A percentile compares a stretch with the other conserved stretches of the same genome.
phyloP scores from a whole-genome alignment of 2,113 vertebrate genomes.

The Forbesichthys agassizii region DNA sequence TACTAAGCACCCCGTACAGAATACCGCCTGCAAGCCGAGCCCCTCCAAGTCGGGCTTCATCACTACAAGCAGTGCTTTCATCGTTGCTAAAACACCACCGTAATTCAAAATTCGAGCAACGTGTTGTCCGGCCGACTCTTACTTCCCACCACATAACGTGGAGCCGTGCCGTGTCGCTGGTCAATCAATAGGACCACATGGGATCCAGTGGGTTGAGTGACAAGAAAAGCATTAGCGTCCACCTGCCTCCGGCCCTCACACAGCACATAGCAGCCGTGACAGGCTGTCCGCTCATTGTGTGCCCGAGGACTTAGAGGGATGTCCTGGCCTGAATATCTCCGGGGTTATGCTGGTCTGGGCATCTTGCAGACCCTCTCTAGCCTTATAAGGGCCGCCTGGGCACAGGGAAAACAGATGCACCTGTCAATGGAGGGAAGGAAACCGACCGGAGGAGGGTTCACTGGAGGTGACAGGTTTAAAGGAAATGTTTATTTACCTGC shows the following conservation, averaged over 20 bases:
- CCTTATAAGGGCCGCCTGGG: constrained; percentile 67
- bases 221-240: constrained; percentile 59
- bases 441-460: constrained; percentile 47
- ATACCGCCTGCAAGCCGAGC: constrained; percentile 16
- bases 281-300: constrained; percentile 67
- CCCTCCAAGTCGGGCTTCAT: background rate
- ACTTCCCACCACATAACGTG: background rate
- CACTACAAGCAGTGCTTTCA: background rate
- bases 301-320: constrained; percentile 65
- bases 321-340: constrained; percentile 66
- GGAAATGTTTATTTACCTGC: constrained; percentile 66
- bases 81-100: constrained; percentile 7
- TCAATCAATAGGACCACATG: constrained; percentile 13
- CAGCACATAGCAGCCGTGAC: constrained; percentile 63
- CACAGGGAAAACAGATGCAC: constrained; percentile 71
- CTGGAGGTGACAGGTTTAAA: constrained; percentile 53
- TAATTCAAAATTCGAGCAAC: background rate
- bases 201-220: constrained; percentile 20
- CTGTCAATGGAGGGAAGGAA: constrained; percentile 73
- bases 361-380: constrained; percentile 61
- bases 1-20: constrained; percentile 10
- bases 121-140: background rate
- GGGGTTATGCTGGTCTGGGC: constrained; percentile 66
- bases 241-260: constrained; percentile 72
- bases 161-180: background rate